phyloP scores from a whole-genome alignment of 53 echinoderm and acorn worm genomes.

The Stichopus horrens region DNA sequence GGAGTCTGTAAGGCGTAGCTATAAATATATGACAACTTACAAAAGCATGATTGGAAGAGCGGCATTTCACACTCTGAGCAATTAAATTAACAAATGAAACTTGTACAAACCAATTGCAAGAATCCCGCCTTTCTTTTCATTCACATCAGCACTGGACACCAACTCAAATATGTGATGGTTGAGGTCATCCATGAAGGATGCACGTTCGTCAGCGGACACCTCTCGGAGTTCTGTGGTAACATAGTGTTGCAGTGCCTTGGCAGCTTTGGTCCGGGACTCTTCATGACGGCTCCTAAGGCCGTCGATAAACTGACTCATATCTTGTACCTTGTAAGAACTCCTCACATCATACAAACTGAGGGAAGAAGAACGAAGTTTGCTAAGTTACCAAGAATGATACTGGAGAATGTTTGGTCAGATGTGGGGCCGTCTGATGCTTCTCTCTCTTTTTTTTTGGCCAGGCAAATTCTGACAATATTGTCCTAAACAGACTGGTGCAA shows the following conservation, averaged over 20 bases:
- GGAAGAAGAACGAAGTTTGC: neutral
- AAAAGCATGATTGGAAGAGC: too few species aligned
- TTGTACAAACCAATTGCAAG: conserved; percentile 83
- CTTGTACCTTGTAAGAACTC: neutral
- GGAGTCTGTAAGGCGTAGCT: too few species aligned
- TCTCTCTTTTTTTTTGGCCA: too few species aligned
- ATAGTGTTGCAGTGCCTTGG: conserved; percentile 93
- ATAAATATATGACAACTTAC: too few species aligned
- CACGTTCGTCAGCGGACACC: conserved; percentile 92
- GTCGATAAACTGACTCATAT: conserved; percentile 79
- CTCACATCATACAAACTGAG: neutral
- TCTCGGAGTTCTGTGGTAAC: conserved; percentile 95
- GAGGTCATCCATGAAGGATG: conserved; percentile 89
- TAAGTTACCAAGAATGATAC: neutral
- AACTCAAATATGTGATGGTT: conserved; percentile 94
- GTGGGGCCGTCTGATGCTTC: neutral
- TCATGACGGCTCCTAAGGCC: conserved; percentile 93
- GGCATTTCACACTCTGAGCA: too few species aligned
- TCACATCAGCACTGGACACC: conserved; percentile 93
- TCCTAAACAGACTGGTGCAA: too few species aligned
- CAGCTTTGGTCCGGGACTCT: conserved; percentile 81
- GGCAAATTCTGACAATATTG: too few species aligned
- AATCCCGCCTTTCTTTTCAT: conserved; percentile 97
- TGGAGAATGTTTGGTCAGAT: too few species aligned
- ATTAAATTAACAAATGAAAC: neutral